These are phyloP conservation scores for Conus canariensis DNA, from an alignment of 2,888 invertebrate species.

Conservation along the genomic window DNA sequence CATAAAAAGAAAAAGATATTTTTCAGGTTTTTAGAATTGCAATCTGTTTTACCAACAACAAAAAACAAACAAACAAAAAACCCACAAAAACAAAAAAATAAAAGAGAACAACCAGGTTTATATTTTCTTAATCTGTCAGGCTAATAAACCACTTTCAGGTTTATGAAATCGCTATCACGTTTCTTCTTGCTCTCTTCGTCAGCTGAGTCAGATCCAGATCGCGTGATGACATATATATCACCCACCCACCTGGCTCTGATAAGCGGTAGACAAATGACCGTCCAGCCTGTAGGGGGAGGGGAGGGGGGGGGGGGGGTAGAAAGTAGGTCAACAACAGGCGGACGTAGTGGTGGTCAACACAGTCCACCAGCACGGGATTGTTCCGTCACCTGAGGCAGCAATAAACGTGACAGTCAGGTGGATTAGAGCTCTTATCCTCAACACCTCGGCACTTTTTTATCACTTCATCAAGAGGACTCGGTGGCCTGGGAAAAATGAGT, in stretches of 20 bases:
- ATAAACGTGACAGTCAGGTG: background rate
- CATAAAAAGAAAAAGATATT: too few relatives aligned
- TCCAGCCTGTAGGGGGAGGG: background rate
- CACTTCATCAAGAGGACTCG: background rate
- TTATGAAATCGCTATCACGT: background rate
- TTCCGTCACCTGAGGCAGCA: background rate
- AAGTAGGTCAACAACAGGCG: too few relatives aligned
- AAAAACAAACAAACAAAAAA: too few relatives aligned
- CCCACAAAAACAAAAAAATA: too few relatives aligned
- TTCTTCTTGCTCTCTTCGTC: background rate
- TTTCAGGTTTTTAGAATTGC: too few relatives aligned
- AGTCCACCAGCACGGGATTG: too few relatives aligned
- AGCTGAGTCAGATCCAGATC: too few relatives aligned
- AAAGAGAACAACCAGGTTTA: too few relatives aligned
- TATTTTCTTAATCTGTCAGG: background rate
- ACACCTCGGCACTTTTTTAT: background rate
- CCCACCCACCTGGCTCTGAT: background rate
- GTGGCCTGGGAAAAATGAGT: background rate
- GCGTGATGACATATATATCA: background rate
- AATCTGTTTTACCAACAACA: too few relatives aligned
- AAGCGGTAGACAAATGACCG: background rate
- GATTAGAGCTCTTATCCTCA: background rate
- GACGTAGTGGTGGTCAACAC: too few relatives aligned
- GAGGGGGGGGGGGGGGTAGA: background rate
- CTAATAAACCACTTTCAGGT: background rate